phyloP scores from a whole-genome alignment of 1,140 invertebrate species.

The Drosophila rufa region DNA sequence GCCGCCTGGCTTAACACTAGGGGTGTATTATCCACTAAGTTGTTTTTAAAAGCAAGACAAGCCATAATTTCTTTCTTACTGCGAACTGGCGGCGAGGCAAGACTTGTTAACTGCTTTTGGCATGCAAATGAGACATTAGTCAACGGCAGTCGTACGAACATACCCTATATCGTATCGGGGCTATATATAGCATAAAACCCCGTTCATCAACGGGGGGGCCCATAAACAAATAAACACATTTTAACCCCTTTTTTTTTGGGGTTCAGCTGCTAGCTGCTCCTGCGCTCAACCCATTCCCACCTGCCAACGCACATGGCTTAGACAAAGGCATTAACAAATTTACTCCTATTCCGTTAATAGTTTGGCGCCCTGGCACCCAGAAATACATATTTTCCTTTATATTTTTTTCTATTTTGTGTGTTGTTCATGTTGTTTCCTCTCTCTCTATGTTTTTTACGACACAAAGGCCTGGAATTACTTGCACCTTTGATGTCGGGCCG shows the following conservation, averaged over 20 bases:
- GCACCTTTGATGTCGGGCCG: slow-evolving; percentile 68
- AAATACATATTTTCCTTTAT: neutral
- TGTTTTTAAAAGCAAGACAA: slow-evolving; percentile 84
- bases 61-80: slow-evolving; percentile 71
- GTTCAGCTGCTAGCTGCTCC: slow-evolving; percentile 55
- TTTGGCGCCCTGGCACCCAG: slow-evolving; percentile 67
- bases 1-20: slow-evolving; percentile 73
- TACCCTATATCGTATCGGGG: slow-evolving; percentile 40
- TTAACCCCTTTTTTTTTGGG: slow-evolving; percentile 65
- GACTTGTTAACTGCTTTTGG: slow-evolving; percentile 83
- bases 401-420: slow-evolving; percentile 24
- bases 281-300: slow-evolving; percentile 32
- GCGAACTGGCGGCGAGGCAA: slow-evolving; percentile 47
- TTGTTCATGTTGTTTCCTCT: slow-evolving; percentile 44
- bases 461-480: slow-evolving; percentile 68
- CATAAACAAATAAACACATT: slow-evolving; percentile 84
- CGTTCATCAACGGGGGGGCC: slow-evolving; percentile 39
- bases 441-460: slow-evolving; percentile 63
- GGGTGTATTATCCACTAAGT: slow-evolving; percentile 82
- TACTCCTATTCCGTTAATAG: slow-evolving; percentile 79
- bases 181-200: slow-evolving; percentile 43
- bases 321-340: slow-evolving; percentile 81
- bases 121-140: slow-evolving; percentile 84
- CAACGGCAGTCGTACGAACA: slow-evolving; percentile 68
- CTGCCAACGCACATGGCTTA: slow-evolving; percentile 76